Percentiles rank a stretch among this genome's conserved stretches.
These are phyloP conservation scores for Lucinisca nassula DNA, from an alignment of 2,888 invertebrate species.

Conservation along the genomic window DNA sequence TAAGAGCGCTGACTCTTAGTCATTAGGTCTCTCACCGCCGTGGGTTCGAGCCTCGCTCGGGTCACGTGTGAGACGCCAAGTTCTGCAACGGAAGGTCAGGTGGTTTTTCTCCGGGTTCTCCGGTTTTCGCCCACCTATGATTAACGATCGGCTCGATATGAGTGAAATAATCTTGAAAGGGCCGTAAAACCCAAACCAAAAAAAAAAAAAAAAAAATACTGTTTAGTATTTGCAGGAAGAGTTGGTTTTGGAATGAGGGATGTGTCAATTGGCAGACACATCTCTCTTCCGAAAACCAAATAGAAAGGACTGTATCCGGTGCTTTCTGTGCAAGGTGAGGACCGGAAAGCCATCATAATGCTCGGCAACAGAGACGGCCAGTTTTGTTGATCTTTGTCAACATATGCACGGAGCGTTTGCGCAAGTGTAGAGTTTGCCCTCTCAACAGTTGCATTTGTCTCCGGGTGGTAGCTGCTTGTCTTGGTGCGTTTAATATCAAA, in stretches of 20 bases:
- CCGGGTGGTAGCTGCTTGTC: constrained; percentile 67
- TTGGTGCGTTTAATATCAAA: constrained; percentile 57
- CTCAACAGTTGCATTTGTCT: constrained; percentile 63
- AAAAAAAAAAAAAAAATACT: no score
- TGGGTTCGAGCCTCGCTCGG: no score
- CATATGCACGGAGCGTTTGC: constrained; percentile 54
- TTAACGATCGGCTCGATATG: no score
- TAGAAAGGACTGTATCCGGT: constrained; percentile 59
- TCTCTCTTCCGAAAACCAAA: constrained; percentile 43
- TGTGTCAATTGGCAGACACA: constrained; percentile 24
- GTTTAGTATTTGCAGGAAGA: background rate
- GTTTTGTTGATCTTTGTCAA: constrained; percentile 48
- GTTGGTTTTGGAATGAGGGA: background rate
- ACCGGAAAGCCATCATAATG: constrained; percentile 66
- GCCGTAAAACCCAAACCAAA: no score
- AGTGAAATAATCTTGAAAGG: no score
- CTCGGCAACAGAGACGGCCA: constrained; percentile 59
- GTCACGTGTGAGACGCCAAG: no score
- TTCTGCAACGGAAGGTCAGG: no score
- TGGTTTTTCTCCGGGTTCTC: no score
- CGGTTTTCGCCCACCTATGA: no score
- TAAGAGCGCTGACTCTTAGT: no score
- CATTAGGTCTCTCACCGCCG: no score
- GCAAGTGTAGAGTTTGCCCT: constrained; percentile 49
- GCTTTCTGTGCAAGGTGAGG: constrained; percentile 45